Percentiles rank a stretch among this genome's conserved stretches.
Conservation (phyloP, 2,888 invertebrate genomes). For the Xanthostigma xanthostigma region DNA sequence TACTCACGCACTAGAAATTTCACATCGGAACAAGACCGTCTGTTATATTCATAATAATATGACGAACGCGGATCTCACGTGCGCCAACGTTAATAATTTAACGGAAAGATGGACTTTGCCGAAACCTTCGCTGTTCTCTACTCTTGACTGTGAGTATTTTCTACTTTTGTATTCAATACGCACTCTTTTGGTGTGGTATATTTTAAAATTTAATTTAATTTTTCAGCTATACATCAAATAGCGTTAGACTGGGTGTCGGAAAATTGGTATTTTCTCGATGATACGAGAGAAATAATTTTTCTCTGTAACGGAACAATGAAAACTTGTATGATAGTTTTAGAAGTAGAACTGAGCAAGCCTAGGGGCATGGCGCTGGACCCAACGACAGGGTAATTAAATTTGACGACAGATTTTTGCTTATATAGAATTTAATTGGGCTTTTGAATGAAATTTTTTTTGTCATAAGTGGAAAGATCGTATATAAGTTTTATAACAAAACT, state of each 20-base stretch:
- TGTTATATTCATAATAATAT: constrained; percentile 58
- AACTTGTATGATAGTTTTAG: constrained; percentile 54
- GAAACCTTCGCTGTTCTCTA: constrained; percentile 43
- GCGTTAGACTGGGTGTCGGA: constrained; percentile 72
- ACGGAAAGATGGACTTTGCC: constrained; percentile 40
- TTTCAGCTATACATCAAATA: constrained; percentile 55
- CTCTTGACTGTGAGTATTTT: constrained; percentile 40
- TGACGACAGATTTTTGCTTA: background rate
- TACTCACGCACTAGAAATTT: constrained; percentile 43
- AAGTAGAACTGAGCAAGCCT: constrained; percentile 50
- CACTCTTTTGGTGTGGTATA: constrained; percentile 1
- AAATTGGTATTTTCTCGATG: constrained; percentile 76
- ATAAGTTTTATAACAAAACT: too few species aligned
- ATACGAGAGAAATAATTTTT: constrained; percentile 50
- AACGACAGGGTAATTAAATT: constrained; percentile 39
- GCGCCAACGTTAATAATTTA: constrained; percentile 50
- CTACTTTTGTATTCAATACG: background rate
- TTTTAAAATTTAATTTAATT: constrained; percentile 6
- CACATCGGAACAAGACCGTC: constrained; percentile 49
- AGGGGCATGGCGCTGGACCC: constrained; percentile 69
- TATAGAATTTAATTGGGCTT: background rate
- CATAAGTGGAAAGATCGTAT: too few species aligned
- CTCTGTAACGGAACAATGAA: constrained; percentile 46
- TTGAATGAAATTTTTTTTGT: too few species aligned
- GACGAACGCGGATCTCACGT: constrained; percentile 39